phyloP scores from a whole-genome alignment of 2,113 vertebrate species.

The Hemibagrus wyckioides region DNA sequence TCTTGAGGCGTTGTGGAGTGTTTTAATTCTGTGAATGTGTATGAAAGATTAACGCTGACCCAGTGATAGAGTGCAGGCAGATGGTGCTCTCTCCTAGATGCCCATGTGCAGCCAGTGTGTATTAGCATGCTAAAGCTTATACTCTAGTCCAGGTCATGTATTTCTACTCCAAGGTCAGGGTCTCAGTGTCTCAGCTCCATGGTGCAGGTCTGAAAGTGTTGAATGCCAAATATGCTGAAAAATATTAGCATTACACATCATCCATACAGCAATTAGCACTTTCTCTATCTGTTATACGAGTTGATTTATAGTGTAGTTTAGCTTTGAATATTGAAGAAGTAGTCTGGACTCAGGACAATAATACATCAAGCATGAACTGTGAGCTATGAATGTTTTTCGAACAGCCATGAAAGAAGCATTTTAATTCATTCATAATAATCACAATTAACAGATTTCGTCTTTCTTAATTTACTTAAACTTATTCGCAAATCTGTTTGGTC shows the following conservation, averaged over 20 bases:
- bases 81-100: slow-evolving; percentile 16
- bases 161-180: not conserved
- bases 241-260: not conserved
- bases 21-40: not conserved
- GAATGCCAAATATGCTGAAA: not conserved
- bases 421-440: not conserved
- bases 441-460: not conserved
- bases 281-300: not conserved
- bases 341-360: not conserved
- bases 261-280: too few relatives aligned
- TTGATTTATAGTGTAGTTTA: not conserved
- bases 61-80: slow-evolving; percentile 17
- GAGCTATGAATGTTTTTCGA: too few relatives aligned
- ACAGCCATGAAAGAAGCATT: not conserved
- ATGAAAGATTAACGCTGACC: slow-evolving; percentile 44
- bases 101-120: slow-evolving; percentile 2
- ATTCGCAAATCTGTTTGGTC: not conserved
- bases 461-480: not conserved
- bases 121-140: not conserved
- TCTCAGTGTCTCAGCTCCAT: not conserved
- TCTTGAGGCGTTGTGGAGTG: not conserved
- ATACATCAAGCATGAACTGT: too few relatives aligned
- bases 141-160: slow-evolving; percentile 12
- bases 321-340: not conserved
- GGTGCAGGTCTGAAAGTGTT: not conserved